Conservation (phyloP, 2,888 invertebrate genomes). For the Netelia fuscicornis region DNA sequence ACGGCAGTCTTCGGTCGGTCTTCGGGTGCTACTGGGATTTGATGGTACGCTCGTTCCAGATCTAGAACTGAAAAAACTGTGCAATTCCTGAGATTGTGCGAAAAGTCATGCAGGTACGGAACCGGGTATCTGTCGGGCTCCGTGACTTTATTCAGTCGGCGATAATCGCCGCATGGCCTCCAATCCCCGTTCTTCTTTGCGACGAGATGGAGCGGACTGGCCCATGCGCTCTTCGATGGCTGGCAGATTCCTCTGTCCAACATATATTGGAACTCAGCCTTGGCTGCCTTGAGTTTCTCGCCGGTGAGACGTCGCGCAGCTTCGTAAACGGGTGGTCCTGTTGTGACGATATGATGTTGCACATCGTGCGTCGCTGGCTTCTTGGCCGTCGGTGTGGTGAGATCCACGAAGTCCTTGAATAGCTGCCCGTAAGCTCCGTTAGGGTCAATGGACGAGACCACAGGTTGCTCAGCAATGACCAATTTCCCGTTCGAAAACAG, state of each 20-base stretch:
- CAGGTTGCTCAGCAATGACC: no score
- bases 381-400: neutral
- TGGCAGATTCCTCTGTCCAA: no score
- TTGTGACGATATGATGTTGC: no score
- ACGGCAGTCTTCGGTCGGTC: slow-evolving; percentile 76
- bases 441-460: no score
- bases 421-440: no score
- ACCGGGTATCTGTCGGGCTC: slow-evolving; percentile 37
- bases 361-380: slow-evolving; percentile 45
- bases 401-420: neutral
- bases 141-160: slow-evolving; percentile 12
- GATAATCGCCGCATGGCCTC: slow-evolving; percentile 46
- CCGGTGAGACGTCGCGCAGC: no score
- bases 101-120: slow-evolving; percentile 52
- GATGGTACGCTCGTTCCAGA: slow-evolving; percentile 56
- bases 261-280: no score
- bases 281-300: no score
- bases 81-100: slow-evolving; percentile 18
- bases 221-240: no score
- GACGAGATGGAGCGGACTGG: slow-evolving; percentile 17
- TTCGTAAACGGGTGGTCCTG: no score
- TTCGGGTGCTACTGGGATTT: slow-evolving; percentile 64
- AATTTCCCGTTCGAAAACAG: no score
- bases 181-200: slow-evolving; percentile 34
- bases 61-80: slow-evolving; percentile 57